These are phyloP conservation scores for Plectus sambesii DNA, from an alignment of 1,140 invertebrate species.

Conservation along the genomic window DNA sequence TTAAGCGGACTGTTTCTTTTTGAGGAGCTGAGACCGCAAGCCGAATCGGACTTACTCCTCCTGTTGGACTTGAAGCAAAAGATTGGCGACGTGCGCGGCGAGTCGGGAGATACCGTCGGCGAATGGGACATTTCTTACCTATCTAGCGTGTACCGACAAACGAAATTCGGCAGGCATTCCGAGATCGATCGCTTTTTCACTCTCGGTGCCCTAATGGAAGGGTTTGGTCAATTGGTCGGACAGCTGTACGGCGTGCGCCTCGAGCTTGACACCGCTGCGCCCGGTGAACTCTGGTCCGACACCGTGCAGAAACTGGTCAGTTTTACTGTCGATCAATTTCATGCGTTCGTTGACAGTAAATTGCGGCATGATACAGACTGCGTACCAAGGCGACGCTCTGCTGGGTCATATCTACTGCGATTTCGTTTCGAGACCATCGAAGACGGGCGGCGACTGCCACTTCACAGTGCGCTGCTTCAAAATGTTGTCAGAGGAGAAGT, in stretches of 20 bases:
- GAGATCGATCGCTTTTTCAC: constrained; percentile 17
- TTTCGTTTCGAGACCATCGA: constrained; percentile 74
- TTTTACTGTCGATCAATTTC: too few relatives aligned
- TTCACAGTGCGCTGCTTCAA: constrained; percentile 92
- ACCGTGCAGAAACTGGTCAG: constrained; percentile 39
- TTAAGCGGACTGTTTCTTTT: too few relatives aligned
- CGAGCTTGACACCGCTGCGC: constrained; percentile 13
- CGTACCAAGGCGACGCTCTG: constrained; percentile 22
- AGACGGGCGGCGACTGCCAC: constrained; percentile 93
- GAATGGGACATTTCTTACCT: constrained; percentile 25
- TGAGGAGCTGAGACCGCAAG: too few relatives aligned
- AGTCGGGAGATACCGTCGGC: constrained; percentile 18
- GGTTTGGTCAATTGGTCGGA: constrained; percentile 15
- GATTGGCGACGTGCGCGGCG: too few relatives aligned
- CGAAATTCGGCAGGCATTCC: constrained; percentile 4
- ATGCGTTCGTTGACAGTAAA: constrained; percentile 10
- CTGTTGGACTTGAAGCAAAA: too few relatives aligned
- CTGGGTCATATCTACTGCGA: constrained; percentile 96
- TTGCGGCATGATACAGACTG: constrained; percentile 23
- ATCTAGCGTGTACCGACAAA: constrained; percentile 13
- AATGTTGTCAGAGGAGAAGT: constrained; percentile 62
- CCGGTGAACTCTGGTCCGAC: constrained; percentile 35
- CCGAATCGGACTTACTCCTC: too few relatives aligned
- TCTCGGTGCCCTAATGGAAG: constrained; percentile 14
- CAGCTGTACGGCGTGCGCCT: constrained; percentile 32